A percentile compares a stretch with the other conserved stretches of the same genome.
Conservation (phyloP, 2,888 invertebrate species). For the Polymixis flavicincta region DNA sequence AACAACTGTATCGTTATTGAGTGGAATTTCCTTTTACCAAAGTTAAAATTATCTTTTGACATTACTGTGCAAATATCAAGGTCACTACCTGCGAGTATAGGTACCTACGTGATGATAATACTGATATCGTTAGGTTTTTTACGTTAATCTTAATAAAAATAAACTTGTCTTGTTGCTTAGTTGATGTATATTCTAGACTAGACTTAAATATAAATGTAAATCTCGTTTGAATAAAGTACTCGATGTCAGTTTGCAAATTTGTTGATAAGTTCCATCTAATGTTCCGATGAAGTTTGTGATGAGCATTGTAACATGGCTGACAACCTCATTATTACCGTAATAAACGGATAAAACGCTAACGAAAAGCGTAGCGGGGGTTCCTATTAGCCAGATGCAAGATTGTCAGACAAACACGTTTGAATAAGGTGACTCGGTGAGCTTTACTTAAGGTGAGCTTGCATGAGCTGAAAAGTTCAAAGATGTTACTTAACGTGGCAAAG, state of each 20-base stretch:
- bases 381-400: background rate
- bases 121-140: constrained; percentile 19
- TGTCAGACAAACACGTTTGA: background rate
- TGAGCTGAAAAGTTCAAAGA: background rate
- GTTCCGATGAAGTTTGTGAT: too few relatives aligned
- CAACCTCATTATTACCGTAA: background rate
- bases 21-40: constrained; percentile 78
- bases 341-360: background rate
- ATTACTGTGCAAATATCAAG: constrained; percentile 78
- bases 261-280: background rate
- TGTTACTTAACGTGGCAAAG: background rate
- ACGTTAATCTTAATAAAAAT: constrained; percentile 1
- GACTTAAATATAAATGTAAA: constrained; percentile 8
- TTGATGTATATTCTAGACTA: constrained; percentile 6
- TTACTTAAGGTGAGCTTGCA: background rate
- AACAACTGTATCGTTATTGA: constrained; percentile 55
- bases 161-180: constrained; percentile 16
- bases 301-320: background rate
- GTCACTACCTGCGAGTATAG: constrained; percentile 62
- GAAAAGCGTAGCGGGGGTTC: background rate
- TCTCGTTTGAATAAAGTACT: background rate
- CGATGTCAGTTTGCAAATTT: background rate
- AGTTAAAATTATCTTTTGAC: constrained; percentile 74
- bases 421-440: background rate
- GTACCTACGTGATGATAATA: constrained; percentile 26